Evolutionary conservation across 2,113 vertebrate species (phyloP).

Genomic region (Oreochromis niloticus): DNA sequence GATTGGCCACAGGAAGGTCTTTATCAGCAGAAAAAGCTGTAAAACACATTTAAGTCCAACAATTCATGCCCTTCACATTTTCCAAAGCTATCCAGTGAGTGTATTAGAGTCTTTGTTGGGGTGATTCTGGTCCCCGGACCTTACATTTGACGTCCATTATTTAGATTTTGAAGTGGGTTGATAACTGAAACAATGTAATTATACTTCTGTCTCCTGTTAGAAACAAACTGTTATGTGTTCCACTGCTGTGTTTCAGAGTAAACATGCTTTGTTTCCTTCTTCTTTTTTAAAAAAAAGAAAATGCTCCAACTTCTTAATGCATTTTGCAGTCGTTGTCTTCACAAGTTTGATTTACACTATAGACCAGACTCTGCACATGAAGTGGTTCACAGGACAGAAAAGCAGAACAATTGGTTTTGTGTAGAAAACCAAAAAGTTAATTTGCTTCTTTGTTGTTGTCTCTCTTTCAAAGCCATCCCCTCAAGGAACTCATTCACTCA

Average conservation of each 20-base stretch:
- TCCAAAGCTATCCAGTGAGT: not conserved
- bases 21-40: not conserved
- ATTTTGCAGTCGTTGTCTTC: not conserved
- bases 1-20: not conserved
- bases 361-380: not conserved
- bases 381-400: not conserved
- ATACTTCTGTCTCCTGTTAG: not conserved
- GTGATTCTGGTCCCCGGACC: not conserved
- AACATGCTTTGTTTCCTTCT: not conserved
- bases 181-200: not conserved
- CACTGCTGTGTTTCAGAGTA: not conserved
- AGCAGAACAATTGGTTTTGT: not conserved
- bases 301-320: not conserved
- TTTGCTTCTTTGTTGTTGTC: not conserved
- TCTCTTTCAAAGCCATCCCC: slow-evolving; percentile 63
- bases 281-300: accelerated
- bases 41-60: not conserved
- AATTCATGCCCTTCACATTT: not conserved
- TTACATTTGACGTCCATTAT: accelerated
- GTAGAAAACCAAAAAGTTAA: not conserved
- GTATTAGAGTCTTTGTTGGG: not conserved
- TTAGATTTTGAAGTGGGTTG: not conserved
- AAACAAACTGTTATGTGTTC: not conserved
- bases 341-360: not conserved
- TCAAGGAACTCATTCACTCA: slow-evolving; percentile 72